Base-by-base conservation (phyloP, 2,888 invertebrate genomes). In the Caenorhabditis afra region DNA sequence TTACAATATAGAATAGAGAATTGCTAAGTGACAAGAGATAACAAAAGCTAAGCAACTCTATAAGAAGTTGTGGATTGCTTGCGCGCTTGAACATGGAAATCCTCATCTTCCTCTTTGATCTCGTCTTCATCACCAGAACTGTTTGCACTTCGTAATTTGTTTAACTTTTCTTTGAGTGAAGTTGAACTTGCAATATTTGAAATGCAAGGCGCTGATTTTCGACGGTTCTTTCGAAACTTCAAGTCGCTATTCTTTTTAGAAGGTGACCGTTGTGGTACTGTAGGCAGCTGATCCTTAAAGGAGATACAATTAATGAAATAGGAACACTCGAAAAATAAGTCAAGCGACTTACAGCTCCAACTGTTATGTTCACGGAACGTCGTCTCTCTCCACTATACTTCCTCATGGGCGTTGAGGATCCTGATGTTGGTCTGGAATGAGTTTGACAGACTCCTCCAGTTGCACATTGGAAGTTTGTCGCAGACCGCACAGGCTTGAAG, bases 61-160 rank as follows among this genome's bases (percentile, higher is more conserved):
- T 74, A 74, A 35, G 65, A 65, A 23, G 59, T 23, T 11, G 41
- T 59, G 0, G 74, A 74, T 16, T 55, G 49, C 20, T 62, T 61
- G 20, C 70, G 49, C 11, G 37, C 10, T 8, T 59, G 35, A 4
- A 70, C 47, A 16, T 70, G 61, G 39, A 61, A 62, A 12, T 70
- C 62, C 16, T 70, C 70, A 4, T 41, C 70, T 20, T 70, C 61
- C 12, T 70, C 70, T 16, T 53, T 22, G 10, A 55, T 47, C 12
- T 55, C 55, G 11, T 70, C 53, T 18, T 70, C 70, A 23, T 70
- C 70, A 14, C 62, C 70, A 7, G 70, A 70, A 39, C 61, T 62
- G 39, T 70, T 70, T 16, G 70, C 62, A 62, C 70, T 70, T 53
- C 55, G 52, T 16, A 70, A 14, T 10, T 55, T 44, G 45, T 18